Evolutionary conservation across 2,113 vertebrate species (phyloP), one percentile per base, ranked within the genome.

Genomic region (Gadus macrocephalus): DNA sequence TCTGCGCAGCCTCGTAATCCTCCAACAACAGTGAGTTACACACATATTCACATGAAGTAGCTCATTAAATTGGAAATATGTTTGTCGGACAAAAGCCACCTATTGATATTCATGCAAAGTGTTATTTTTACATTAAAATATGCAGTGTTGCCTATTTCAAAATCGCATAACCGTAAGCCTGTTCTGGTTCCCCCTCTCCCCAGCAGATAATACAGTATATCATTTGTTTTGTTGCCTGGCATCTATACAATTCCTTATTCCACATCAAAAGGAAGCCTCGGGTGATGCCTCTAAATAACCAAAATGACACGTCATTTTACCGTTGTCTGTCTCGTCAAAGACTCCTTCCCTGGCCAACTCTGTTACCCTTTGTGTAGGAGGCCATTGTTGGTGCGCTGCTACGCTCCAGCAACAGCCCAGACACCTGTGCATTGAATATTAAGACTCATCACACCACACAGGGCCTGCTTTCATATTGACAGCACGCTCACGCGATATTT

Each of bases 241-340:
- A 75, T 81, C 53, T 79, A 69, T 76, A 70, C 53, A 75, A 83
- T 72, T 72, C 66, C 84, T 82, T 78, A 77, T 82, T 82, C 66
- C 42, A 71, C 81, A 78, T 82, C 73, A 89, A 83, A 90, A 78
- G n/a, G 56, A 66, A 72, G 79, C 81, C 68, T 68, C 61, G 74
- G 77, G 85, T 88, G 84, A 77, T 68, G 67, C 76, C 84, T 86
- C 83, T 79, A 79, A 88, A 88, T 88, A 84, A 85, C 67, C 72
- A 62, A 77, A 82, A 82, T 87, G 88, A 84, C 85, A 86, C 69
- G 78, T 67, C 42, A 49, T 80, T 35, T 67, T 66, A 28, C 69
- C 58, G 64, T 80, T 74, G 76, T 84, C 78, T 83, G 77, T 83
- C 74, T 69, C 68, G 66, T 86, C 79, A 78, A 66, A 80, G 72